Conservation (phyloP, 2,113 vertebrate species). For the Barnardius zonarius region DNA sequence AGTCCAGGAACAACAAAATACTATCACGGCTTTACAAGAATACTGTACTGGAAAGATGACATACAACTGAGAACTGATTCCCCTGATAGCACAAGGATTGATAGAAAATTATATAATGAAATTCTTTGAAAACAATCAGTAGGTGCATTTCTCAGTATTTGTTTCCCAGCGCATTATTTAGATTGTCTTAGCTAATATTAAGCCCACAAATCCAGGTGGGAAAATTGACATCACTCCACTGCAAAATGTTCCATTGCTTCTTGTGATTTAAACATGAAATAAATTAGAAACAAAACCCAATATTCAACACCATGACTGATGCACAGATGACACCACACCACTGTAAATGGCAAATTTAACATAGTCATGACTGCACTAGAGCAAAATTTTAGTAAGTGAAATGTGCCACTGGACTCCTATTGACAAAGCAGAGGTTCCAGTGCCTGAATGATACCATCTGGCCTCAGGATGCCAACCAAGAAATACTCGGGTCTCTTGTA, state of each 20-base stretch:
- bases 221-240: not conserved
- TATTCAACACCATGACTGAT: not conserved
- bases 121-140: not conserved
- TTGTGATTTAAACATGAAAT: not conserved
- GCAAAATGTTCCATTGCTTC: not conserved
- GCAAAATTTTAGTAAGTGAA: not conserved
- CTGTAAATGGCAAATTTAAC: not conserved
- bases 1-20: not conserved
- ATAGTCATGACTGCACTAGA: not conserved
- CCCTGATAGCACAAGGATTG: not conserved
- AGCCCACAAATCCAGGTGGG: not conserved
- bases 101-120: not conserved
- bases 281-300: not conserved
- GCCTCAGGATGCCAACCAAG: not conserved
- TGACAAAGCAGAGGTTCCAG: not conserved
- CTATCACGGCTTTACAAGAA: not conserved
- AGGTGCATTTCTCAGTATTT: not conserved
- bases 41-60: not conserved
- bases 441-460: not conserved
- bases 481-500: not conserved
- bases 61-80: not conserved
- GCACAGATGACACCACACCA: not conserved
- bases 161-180: not conserved
- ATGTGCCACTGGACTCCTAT: not conserved
- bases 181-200: not conserved